Conservation (phyloP, 2,888 invertebrate species). For the Thyatira batis region DNA sequence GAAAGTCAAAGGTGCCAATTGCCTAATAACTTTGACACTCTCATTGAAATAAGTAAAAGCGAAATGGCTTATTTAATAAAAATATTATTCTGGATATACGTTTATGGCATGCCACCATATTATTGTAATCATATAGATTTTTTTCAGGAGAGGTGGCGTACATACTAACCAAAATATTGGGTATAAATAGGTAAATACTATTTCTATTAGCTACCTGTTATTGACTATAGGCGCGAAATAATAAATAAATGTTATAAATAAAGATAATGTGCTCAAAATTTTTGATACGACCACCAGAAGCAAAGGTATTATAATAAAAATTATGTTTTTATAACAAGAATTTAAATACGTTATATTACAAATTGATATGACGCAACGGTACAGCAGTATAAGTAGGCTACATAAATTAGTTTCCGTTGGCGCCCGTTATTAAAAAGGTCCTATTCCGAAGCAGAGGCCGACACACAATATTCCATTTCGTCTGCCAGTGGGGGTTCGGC, state of each 20-base stretch:
- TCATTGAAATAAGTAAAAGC: constrained; percentile 13
- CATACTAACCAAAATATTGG: too few relatives aligned
- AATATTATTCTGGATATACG: too few relatives aligned
- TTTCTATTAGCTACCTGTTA: too few relatives aligned
- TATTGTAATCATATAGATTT: too few relatives aligned
- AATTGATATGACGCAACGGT: constrained; percentile 31
- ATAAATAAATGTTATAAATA: too few relatives aligned
- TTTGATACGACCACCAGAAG: neutral
- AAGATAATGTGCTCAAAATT: neutral
- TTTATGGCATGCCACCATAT: too few relatives aligned
- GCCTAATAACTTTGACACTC: constrained; percentile 42
- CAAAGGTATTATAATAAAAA: neutral
- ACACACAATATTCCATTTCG: constrained; percentile 77
- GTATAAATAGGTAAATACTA: too few relatives aligned
- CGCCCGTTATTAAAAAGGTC: constrained; percentile 70
- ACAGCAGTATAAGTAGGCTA: constrained; percentile 42
- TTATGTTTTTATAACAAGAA: constrained; percentile 13
- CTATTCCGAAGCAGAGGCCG: constrained; percentile 48
- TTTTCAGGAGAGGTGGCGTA: too few relatives aligned
- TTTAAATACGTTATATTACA: constrained; percentile 9
- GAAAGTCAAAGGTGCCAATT: constrained; percentile 40
- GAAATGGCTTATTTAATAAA: neutral
- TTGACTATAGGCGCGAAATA: too few relatives aligned
- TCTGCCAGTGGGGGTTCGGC: constrained; percentile 76
- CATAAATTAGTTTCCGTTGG: constrained; percentile 70